Evolutionary conservation across 2,797 vertebrate species (phyloP), one percentile per base, ranked within the genome.

Genomic region (Lacerta agilis): DNA sequence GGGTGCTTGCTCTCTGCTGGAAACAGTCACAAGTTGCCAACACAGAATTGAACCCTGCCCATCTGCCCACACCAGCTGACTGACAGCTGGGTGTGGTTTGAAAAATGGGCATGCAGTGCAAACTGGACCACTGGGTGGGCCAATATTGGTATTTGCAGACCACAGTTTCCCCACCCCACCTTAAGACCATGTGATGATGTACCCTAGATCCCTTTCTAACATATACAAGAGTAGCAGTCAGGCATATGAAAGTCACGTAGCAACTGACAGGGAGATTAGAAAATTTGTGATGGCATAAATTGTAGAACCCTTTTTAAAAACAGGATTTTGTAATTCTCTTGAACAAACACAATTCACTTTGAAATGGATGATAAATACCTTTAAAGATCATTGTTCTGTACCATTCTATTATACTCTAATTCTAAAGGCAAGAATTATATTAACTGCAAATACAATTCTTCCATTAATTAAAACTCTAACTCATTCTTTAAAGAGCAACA

Each of bases 371-470:
- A 82, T 81, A 89, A 83, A 79, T 41, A 20, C 36, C 87, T 90
- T 27, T 67, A 82, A 88, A 83, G 80, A 76, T 4, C 29, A 45
- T 3, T 43, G 4, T 79, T 87, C 85, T 82, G 1, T 45, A 66
- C 38, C 82, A 75, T 84, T 90, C 6, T 18, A 79, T 88, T 75
- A 90, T 80, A 90, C 86, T 79, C 17, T 55, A 49, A 58, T 49
- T 83, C 58, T 86, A 79, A 87, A 73, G 67, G 55, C n/a, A 73
- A 73, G 73, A 66, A 87, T 38, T 79, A 75, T 64, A 79, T 86
- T 86, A 83, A 66, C 86, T 13, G 41, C n/a, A 86, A 91, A 79
- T 61, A 82, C 0, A 5, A 89, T 80, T 80, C 15, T 92, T 88
- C 4, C 1, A 55, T 36, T 86, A 91, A 43, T 87, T 36, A 83